Conservation (phyloP, 1,140 invertebrate genomes). For the Cyphomyrmex costatus region DNA sequence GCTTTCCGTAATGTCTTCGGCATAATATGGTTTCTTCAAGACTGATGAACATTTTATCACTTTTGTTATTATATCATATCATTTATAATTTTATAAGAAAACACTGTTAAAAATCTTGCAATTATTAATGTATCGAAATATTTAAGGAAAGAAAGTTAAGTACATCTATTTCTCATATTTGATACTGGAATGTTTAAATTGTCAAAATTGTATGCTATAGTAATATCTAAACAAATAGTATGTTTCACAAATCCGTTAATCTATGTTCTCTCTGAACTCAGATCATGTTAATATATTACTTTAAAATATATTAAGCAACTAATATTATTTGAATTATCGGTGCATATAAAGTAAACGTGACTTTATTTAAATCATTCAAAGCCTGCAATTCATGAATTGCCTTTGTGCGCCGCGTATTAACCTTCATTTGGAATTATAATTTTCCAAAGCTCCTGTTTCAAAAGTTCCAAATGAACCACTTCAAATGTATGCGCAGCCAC, state of each 20-base stretch:
- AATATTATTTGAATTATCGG: conserved; percentile 18
- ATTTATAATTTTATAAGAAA: neutral
- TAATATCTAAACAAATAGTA: neutral
- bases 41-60: neutral
- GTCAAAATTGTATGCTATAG: neutral
- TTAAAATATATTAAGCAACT: conserved; percentile 18
- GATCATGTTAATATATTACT: neutral
- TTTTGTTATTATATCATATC: neutral
- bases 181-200: neutral
- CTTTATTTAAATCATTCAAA: conserved; percentile 6
- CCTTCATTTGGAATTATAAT: conserved; percentile 9
- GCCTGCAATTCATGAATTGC: neutral
- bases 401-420: neutral
- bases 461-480: conserved; percentile 4
- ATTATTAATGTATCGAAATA: neutral
- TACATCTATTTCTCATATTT: neutral
- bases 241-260: neutral
- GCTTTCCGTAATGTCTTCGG: neutral
- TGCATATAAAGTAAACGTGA: neutral
- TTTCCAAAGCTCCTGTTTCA: conserved; percentile 2
- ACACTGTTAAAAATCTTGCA: neutral
- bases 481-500: neutral
- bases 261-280: too few relatives aligned
- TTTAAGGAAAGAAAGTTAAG: neutral
- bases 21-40: neutral